Evolutionary conservation across 2,888 invertebrate species (phyloP).

Genomic region (Piscicola geometra): DNA sequence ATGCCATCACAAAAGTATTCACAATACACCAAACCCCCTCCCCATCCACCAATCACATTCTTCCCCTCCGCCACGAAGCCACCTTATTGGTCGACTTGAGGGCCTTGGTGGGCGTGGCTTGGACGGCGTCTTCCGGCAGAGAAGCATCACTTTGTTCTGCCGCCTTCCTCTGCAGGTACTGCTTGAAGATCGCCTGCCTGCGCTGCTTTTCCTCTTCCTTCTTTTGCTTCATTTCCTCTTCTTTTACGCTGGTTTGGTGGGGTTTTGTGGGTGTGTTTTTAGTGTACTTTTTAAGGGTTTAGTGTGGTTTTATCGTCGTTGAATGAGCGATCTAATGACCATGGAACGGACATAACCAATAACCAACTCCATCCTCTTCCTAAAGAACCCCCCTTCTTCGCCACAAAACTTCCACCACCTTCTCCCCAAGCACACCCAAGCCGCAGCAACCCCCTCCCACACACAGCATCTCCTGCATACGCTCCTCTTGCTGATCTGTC

Average conservation of each 20-base stretch:
- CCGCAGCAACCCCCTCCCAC: not conserved
- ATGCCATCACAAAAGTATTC: no score
- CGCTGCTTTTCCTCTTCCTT: constrained; percentile 80
- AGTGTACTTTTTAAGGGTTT: not conserved
- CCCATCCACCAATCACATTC: no score
- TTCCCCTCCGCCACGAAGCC: not conserved
- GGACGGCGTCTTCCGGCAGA: constrained; percentile 59
- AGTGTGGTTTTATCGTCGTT: no score
- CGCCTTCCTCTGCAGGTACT: constrained; percentile 87
- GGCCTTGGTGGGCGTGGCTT: not conserved
- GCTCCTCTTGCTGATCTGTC: not conserved
- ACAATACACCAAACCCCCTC: no score
- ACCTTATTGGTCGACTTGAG: not conserved
- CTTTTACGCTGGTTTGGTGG: constrained; percentile 61
- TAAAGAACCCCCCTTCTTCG: no score
- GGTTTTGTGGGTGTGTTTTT: not conserved
- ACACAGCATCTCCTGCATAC: not conserved
- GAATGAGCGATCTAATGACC: no score
- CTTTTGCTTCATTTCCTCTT: constrained; percentile 65
- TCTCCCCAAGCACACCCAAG: no score
- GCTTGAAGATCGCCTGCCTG: constrained; percentile 80
- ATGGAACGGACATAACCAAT: no score
- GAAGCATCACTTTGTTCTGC: constrained; percentile 66
- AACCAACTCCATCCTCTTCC: no score
- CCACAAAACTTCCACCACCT: no score